phyloP scores from a whole-genome alignment of 2,797 vertebrate genomes.

The Sebastes taczanowskii region DNA sequence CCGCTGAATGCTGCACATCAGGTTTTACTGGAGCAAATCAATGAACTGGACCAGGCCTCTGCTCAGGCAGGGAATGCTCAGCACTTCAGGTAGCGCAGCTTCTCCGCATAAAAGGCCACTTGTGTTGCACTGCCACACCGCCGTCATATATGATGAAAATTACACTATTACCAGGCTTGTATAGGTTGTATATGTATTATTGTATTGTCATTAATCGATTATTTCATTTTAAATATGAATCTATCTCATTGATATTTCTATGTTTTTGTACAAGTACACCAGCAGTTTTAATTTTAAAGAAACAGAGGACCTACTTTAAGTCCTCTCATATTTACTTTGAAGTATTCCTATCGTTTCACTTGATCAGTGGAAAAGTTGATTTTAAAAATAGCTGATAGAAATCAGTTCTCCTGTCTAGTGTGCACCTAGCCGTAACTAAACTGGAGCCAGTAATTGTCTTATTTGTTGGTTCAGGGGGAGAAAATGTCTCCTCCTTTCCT shows the following conservation, averaged over 20 bases:
- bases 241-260: not conserved
- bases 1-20: constrained; percentile 22
- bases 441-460: constrained; percentile 5
- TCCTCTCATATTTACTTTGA: not conserved
- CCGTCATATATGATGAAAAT: not conserved
- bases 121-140: not conserved
- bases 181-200: not conserved
- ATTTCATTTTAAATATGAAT: not conserved
- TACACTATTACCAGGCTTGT: not conserved
- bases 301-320: not conserved
- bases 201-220: not conserved
- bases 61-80: not conserved
- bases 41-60: not conserved
- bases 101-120: not conserved
- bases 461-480: constrained; percentile 12
- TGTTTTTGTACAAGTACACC: not conserved
- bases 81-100: not conserved
- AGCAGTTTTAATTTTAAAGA: not conserved
- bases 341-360: not conserved
- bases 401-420: not conserved
- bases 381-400: not conserved
- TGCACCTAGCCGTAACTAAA: not conserved
- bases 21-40: constrained; percentile 24
- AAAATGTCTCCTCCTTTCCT: constrained; percentile 9
- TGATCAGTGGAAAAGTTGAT: not conserved